These are phyloP conservation scores for Nomada hirtipes DNA, from an alignment of 2,888 invertebrate species.

Conservation along the genomic window DNA sequence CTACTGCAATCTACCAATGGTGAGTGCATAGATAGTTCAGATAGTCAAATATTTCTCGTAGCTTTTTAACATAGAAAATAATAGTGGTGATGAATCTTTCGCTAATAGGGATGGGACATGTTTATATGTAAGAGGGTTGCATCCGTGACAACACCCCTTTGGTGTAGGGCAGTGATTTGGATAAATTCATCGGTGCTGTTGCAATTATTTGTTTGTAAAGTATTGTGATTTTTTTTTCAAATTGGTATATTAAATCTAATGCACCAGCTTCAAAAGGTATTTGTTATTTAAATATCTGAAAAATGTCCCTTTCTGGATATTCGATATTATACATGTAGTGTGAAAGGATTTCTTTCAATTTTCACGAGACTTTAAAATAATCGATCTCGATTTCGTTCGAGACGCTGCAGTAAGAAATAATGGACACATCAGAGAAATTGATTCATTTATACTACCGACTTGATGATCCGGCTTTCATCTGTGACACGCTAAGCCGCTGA, in stretches of 20 bases:
- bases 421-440: constrained; percentile 9
- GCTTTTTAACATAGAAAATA: too few relatives aligned
- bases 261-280: neutral
- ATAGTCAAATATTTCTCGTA: too few relatives aligned
- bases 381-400: neutral
- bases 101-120: neutral
- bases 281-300: neutral
- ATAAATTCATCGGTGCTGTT: too few relatives aligned
- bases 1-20: constrained; percentile 72
- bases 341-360: neutral
- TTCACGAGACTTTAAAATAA: neutral
- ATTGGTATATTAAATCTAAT: too few relatives aligned
- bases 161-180: neutral
- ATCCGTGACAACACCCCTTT: constrained; percentile 1
- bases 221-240: too few relatives aligned
- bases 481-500: constrained; percentile 48
- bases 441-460: constrained; percentile 35
- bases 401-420: neutral
- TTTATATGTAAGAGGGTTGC: neutral
- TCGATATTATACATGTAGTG: neutral
- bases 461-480: constrained; percentile 33
- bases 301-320: too few relatives aligned
- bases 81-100: too few relatives aligned
- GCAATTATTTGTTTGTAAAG: too few relatives aligned
- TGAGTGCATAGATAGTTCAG: constrained; percentile 46